Base-by-base conservation (phyloP, 2,797 vertebrate genomes). In the Anas flavirostris region DNA sequence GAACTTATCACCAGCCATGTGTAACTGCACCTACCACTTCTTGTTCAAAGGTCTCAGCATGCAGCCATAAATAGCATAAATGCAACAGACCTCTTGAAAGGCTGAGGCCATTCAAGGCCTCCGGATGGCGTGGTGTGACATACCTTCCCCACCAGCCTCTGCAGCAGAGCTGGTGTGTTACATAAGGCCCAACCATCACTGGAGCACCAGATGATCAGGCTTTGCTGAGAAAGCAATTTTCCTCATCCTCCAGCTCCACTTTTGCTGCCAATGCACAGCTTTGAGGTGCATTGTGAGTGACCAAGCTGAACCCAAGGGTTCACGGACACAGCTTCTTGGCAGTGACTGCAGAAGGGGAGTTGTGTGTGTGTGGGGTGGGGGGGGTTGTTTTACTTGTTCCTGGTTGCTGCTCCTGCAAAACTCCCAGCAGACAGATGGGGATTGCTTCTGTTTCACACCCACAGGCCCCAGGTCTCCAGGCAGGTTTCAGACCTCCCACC, bases 51-150 rank as follows among this genome's bases (percentile, higher is more conserved):
- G 90, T 94, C 93, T 90, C 1, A 0, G 55, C 1, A 1, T 50
- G 86, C 28, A 59, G 55, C 82, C 59, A 72, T 64, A 86, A 91
- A 91, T 58, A 93, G 90, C 52, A 70, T 19, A 78, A 81, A 83
- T 19, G n/a, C 67, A 64, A 28, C 35, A 75, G 77, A 44, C 41
- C 52, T 88, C 68, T 33, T 8, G 11, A 82, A 87, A 88, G 58
- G 60, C 7, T 15, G 35, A 80, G 87, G 73, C 43, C 85, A 70
- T 25, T 53, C 88, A 70, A 88, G 88, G 76, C 22, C 91, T 91
- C 62, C 58, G 41, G 48, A 12, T 82, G 60, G 78, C 5, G 3
- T 43, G 43, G 3, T 2, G 2, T 67, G 70, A 29, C 50, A 29
- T 28, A 7, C 53, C 26, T 68, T 83, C 52, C 60, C 48, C 55